Conservation (phyloP, 1,140 invertebrate genomes). For the Diorhabda carinulata region DNA sequence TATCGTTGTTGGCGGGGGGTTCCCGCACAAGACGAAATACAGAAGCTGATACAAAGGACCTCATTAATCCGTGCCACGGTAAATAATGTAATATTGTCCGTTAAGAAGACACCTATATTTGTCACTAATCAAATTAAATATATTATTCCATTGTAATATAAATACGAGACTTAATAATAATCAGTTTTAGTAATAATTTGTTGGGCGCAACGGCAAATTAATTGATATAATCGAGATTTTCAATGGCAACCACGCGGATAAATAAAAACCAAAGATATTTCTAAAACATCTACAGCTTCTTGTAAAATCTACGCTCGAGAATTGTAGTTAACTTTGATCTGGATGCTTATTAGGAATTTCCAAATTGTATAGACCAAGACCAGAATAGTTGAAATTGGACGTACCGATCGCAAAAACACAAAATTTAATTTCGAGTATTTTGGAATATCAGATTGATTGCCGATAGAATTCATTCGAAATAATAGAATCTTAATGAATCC, state of each 20-base stretch:
- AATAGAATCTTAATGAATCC: too few species aligned
- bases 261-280: too few species aligned
- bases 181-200: too few species aligned
- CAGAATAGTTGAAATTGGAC: not conserved
- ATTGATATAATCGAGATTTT: too few species aligned
- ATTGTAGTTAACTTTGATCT: not conserved
- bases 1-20: conserved; percentile 21
- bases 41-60: conserved; percentile 32
- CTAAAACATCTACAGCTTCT: too few species aligned
- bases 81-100: conserved; percentile 38
- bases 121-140: conserved; percentile 29
- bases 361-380: not conserved
- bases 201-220: too few species aligned
- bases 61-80: conserved; percentile 31
- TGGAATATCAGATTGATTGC: too few species aligned
- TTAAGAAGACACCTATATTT: conserved; percentile 28
- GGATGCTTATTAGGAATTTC: not conserved
- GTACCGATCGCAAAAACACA: not conserved
- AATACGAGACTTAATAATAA: too few species aligned
- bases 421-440: too few species aligned
- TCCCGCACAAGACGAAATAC: conserved; percentile 33
- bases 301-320: not conserved
- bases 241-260: too few species aligned
- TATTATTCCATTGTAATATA: conserved; percentile 10
- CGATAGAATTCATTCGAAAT: too few species aligned